phyloP scores from a whole-genome alignment of 2,797 vertebrate genomes.

The Mallotus villosus region DNA sequence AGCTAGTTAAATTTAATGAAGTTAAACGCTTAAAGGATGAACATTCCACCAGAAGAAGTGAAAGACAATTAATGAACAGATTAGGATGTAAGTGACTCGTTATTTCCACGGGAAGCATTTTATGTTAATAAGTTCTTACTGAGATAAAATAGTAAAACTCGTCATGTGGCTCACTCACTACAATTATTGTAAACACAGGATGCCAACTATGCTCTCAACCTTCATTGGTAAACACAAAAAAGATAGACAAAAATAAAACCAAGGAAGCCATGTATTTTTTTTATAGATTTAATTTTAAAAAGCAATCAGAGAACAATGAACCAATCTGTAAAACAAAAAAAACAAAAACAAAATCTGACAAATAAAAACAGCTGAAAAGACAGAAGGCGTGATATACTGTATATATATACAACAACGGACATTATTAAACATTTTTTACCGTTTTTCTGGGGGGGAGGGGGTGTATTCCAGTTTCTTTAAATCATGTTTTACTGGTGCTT shows the following conservation, averaged over 20 bases:
- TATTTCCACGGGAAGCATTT: conserved; percentile 1
- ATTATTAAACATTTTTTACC: conserved; percentile 60
- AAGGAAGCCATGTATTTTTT: conserved; percentile 19
- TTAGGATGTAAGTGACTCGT: neutral
- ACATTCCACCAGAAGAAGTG: neutral
- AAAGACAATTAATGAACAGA: neutral
- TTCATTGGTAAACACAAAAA: neutral
- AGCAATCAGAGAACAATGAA: conserved; percentile 73
- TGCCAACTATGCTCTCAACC: too few species aligned
- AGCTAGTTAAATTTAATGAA: conserved; percentile 26
- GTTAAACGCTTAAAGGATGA: conserved; percentile 42
- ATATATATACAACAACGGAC: conserved; percentile 84
- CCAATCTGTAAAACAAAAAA: conserved; percentile 75
- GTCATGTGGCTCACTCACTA: neutral
- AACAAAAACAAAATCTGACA: conserved; percentile 43
- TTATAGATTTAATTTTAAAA: conserved; percentile 76
- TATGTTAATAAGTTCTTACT: neutral
- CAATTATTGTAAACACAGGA: neutral
- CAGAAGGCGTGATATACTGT: conserved; percentile 83
- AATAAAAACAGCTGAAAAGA: conserved; percentile 75
- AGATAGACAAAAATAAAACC: conserved; percentile 4
- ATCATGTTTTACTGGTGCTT: conserved; percentile 77
- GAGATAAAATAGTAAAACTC: neutral
- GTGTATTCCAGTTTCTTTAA: conserved; percentile 66
- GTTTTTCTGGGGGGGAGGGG: too few species aligned